These are phyloP conservation scores for Alexandromys fortis DNA, from an alignment of 2,113 vertebrate genomes.

Conservation along the genomic window DNA sequence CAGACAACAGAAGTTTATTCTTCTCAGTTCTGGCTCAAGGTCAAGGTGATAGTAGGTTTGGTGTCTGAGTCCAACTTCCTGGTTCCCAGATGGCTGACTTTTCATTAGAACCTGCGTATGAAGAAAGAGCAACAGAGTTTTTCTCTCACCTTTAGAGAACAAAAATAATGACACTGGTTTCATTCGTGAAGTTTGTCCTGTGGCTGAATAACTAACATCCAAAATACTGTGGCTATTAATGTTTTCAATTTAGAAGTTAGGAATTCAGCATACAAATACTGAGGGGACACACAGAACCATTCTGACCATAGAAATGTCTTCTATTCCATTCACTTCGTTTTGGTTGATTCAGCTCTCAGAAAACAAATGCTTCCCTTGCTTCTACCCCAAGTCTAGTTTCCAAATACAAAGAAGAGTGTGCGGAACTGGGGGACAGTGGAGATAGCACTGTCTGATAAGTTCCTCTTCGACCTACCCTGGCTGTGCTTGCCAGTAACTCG, in stretches of 20 bases:
- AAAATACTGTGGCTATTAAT: neutral
- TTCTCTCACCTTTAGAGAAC: neutral
- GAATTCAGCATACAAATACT: neutral
- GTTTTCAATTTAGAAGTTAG: neutral
- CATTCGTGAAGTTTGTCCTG: neutral
- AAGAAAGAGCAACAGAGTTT: neutral
- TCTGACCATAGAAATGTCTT: neutral
- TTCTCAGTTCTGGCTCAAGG: neutral
- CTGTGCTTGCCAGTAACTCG: neutral
- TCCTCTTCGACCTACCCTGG: accelerated
- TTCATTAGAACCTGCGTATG: neutral
- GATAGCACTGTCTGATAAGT: accelerated
- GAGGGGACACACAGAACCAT: neutral
- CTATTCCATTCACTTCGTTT: neutral
- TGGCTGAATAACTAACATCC: neutral
- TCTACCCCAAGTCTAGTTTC: neutral
- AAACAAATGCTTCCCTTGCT: neutral
- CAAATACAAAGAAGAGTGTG: neutral
- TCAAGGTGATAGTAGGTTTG: neutral
- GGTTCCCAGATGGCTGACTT: neutral
- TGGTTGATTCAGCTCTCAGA: neutral
- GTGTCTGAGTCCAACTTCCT: neutral
- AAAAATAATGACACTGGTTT: neutral
- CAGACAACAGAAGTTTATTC: neutral
- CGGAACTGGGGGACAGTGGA: neutral